These are phyloP conservation scores for Metopolophium dirhodum DNA, from an alignment of 1,140 invertebrate species.

Conservation along the genomic window DNA sequence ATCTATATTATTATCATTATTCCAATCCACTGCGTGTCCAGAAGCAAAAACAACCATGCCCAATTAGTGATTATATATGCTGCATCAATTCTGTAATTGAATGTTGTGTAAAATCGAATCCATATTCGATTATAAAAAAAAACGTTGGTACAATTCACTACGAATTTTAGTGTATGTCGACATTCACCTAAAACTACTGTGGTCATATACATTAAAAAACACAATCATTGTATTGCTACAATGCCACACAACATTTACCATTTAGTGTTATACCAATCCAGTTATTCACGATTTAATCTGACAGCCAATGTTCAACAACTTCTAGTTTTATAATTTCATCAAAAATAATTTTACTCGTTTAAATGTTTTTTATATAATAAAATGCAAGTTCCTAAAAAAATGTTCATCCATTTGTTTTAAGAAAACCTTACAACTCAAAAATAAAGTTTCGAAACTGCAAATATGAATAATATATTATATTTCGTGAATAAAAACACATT, in stretches of 20 bases:
- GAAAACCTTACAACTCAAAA: too few relatives aligned
- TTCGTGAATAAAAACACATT: too few relatives aligned
- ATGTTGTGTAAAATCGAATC: neutral
- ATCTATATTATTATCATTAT: slow-evolving; percentile 2
- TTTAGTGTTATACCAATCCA: neutral
- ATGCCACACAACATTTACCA: neutral
- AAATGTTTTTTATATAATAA: too few relatives aligned
- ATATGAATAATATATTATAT: too few relatives aligned
- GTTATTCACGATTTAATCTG: neutral
- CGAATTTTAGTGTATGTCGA: neutral
- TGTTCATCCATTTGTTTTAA: too few relatives aligned
- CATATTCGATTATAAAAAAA: neutral
- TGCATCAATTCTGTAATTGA: neutral
- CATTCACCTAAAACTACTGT: too few relatives aligned
- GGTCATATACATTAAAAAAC: neutral
- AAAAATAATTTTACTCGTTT: too few relatives aligned
- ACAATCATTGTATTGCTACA: neutral
- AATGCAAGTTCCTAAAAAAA: too few relatives aligned
- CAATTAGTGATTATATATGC: neutral
- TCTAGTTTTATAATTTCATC: neutral
- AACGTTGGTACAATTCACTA: neutral
- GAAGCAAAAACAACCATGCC: neutral
- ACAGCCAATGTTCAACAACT: neutral
- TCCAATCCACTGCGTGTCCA: neutral
- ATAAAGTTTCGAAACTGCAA: too few relatives aligned